Evolutionary conservation across 2,888 invertebrate genomes (phyloP).

Genomic region (Ametastegia equiseti): DNA sequence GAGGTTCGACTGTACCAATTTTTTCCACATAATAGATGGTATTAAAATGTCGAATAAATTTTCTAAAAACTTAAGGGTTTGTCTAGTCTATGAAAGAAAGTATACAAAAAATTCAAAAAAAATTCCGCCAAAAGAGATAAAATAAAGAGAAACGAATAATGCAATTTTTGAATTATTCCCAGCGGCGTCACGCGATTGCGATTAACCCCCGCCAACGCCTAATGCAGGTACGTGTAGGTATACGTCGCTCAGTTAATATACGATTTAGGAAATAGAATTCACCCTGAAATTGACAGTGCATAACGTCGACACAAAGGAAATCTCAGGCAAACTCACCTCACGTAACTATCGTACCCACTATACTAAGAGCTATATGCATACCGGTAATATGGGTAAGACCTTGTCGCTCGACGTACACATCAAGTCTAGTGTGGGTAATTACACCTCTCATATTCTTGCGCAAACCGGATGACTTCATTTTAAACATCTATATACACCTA

Average conservation of each 20-base stretch:
- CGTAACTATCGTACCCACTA: background rate
- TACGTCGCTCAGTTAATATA: background rate
- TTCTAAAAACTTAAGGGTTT: no score
- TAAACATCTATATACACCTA: background rate
- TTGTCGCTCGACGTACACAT: constrained; percentile 2
- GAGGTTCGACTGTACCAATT: constrained; percentile 28
- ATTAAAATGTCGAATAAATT: no score
- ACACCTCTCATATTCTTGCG: background rate
- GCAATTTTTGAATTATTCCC: no score
- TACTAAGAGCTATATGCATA: background rate
- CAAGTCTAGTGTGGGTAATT: background rate
- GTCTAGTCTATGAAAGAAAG: no score
- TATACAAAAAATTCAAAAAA: no score
- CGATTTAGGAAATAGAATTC: background rate
- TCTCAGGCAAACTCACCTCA: background rate
- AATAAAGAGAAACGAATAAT: no score
- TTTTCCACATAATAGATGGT: no score
- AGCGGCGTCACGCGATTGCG: background rate
- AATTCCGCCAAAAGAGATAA: background rate
- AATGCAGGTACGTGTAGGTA: no score
- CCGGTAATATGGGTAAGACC: background rate
- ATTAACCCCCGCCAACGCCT: background rate
- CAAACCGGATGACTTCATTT: constrained; percentile 13
- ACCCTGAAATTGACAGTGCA: background rate
- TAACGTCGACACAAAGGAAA: background rate